phyloP scores from a whole-genome alignment of 2,113 vertebrate genomes.

The Leucopsar rothschildi region DNA sequence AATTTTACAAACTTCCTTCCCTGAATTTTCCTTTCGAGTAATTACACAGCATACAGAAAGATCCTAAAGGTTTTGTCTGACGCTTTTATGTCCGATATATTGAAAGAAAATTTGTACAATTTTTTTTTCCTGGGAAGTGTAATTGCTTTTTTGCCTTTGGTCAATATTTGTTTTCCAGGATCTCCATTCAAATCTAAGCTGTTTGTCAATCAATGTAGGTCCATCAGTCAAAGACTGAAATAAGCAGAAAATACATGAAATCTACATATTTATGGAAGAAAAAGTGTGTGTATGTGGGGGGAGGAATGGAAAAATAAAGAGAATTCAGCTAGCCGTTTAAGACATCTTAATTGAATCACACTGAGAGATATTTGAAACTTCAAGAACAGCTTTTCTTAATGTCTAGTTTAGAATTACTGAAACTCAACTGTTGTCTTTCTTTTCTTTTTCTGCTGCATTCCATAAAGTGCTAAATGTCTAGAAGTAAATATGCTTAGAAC shows the following conservation, averaged over 20 bases:
- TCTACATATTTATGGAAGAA: not conserved
- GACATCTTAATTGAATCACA: not conserved
- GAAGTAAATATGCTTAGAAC: not conserved
- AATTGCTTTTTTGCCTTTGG: not conserved
- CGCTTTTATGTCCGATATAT: not conserved
- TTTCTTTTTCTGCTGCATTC: not conserved
- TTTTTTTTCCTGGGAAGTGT: not conserved
- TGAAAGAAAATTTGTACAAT: not conserved
- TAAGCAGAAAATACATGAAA: not conserved
- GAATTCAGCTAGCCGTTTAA: not conserved
- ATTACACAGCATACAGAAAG: not conserved
- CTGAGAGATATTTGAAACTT: not conserved
- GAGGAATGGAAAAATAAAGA: rapidly evolving
- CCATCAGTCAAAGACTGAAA: not conserved
- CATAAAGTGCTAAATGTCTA: not conserved
- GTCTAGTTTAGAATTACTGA: not conserved
- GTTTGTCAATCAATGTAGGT: not conserved
- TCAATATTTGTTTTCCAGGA: not conserved
- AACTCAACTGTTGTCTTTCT: not conserved
- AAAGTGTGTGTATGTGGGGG: rapidly evolving
- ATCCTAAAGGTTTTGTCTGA: not conserved
- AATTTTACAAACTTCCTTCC: not conserved
- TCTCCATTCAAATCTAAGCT: not conserved
- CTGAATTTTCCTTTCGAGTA: not conserved
- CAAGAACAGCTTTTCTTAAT: not conserved